phyloP scores from a whole-genome alignment of 2,797 vertebrate species.

The Apogon talboti region DNA sequence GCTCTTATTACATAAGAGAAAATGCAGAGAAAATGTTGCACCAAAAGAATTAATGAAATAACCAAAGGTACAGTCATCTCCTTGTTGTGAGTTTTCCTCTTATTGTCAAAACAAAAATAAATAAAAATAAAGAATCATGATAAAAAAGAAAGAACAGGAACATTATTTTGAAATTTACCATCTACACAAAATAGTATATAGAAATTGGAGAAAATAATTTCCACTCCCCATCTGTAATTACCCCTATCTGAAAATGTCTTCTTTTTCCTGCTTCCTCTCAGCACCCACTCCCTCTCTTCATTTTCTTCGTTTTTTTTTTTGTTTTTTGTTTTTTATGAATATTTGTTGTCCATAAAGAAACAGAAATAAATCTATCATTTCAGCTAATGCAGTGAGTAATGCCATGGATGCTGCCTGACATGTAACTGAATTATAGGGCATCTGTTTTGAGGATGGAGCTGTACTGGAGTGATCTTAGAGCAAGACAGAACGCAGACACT shows the following conservation, averaged over 20 bases:
- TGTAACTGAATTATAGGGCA: constrained; percentile 24
- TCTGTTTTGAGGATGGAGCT: constrained; percentile 9
- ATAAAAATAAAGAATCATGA: background rate
- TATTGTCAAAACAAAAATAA: background rate
- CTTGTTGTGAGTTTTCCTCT: background rate
- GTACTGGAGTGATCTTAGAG: constrained; percentile 7
- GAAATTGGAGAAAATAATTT: constrained; percentile 2
- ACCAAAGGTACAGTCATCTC: too few species aligned
- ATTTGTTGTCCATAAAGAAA: too few species aligned
- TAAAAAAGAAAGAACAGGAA: too few species aligned
- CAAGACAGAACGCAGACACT: too few species aligned
- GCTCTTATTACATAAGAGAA: too few species aligned
- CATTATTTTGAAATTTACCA: too few species aligned
- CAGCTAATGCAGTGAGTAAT: constrained; percentile 35
- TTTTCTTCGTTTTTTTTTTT: background rate
- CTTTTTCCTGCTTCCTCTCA: background rate
- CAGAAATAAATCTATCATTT: background rate
- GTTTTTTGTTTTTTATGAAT: too few species aligned
- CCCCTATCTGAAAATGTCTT: constrained; percentile 1
- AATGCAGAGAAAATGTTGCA: too few species aligned
- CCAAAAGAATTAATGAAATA: too few species aligned
- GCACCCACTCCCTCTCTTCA: background rate
- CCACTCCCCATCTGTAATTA: constrained; percentile 2
- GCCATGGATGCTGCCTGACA: constrained; percentile 13
- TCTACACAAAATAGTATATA: background rate